phyloP scores from a whole-genome alignment of 1,140 invertebrate genomes.

The Cotesia chilonis region DNA sequence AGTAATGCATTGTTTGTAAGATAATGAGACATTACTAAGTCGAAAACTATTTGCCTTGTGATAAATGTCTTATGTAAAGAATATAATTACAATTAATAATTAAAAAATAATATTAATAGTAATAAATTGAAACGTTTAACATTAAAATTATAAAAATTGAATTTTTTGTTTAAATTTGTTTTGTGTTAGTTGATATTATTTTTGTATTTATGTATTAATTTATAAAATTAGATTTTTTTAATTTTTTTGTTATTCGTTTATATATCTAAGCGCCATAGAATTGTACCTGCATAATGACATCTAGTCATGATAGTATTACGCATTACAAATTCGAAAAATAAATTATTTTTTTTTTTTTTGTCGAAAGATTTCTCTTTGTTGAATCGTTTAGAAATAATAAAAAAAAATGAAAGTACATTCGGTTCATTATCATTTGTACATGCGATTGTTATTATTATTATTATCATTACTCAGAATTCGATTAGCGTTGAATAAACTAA shows the following conservation, averaged over 20 bases:
- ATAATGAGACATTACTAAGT: too few species aligned
- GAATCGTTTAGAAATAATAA: neutral
- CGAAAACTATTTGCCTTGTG: too few species aligned
- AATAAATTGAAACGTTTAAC: too few species aligned
- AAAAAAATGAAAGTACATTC: neutral
- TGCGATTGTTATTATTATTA: neutral
- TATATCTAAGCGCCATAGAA: neutral
- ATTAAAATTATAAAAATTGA: too few species aligned
- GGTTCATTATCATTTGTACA: neutral
- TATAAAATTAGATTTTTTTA: neutral
- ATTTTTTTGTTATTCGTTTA: neutral
- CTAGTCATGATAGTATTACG: slow-evolving; percentile 48
- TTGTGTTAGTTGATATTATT: too few species aligned
- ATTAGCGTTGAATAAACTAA: neutral
- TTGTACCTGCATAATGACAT: slow-evolving; percentile 38
- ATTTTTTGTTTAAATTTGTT: too few species aligned
- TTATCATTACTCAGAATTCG: slow-evolving; percentile 1
- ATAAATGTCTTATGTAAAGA: too few species aligned
- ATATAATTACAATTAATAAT: too few species aligned
- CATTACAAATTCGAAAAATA: neutral
- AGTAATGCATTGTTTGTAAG: too few species aligned
- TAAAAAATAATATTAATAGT: too few species aligned
- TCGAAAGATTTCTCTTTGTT: neutral
- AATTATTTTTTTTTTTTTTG: neutral
- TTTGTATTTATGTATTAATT: neutral